Evolutionary conservation across 1,140 invertebrate species (phyloP).

Genomic region (Psilanteris sp.): DNA sequence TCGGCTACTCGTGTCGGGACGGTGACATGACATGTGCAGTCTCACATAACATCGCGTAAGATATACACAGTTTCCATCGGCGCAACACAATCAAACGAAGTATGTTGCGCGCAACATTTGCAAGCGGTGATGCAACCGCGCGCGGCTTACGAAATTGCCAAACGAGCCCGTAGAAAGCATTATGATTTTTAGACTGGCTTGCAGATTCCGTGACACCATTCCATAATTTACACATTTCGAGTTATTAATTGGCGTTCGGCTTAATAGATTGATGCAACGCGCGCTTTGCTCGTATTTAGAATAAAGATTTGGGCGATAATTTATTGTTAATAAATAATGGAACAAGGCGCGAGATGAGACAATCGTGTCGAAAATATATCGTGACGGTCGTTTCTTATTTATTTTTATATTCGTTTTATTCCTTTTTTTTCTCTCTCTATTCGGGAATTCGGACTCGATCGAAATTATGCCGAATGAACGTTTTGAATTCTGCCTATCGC

Average conservation of each 20-base stretch:
- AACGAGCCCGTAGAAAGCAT: constrained; percentile 66
- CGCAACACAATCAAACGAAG: constrained; percentile 64
- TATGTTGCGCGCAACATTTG: constrained; percentile 69
- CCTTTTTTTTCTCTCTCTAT: too few relatives aligned
- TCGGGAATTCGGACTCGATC: too few relatives aligned
- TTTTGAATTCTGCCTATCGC: too few relatives aligned
- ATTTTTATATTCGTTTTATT: too few relatives aligned
- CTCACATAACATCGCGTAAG: constrained; percentile 20
- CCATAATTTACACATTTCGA: constrained; percentile 44
- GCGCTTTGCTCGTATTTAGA: constrained; percentile 42
- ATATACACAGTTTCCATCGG: constrained; percentile 38
- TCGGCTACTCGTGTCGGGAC: constrained; percentile 6
- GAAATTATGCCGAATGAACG: too few relatives aligned
- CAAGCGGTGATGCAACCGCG: constrained; percentile 68
- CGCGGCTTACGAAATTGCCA: constrained; percentile 68
- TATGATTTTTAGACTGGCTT: constrained; percentile 72
- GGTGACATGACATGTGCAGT: constrained; percentile 29
- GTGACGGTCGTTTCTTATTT: too few relatives aligned
- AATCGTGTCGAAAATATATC: too few relatives aligned
- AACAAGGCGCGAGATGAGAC: too few relatives aligned
- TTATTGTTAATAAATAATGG: constrained; percentile 28
- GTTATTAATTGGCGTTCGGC: constrained; percentile 35
- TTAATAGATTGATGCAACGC: constrained; percentile 51
- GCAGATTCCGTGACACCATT: constrained; percentile 70
- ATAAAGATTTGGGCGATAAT: constrained; percentile 3